Evolutionary conservation across 2,113 vertebrate genomes (phyloP).

Genomic region (Aegypius monachus): DNA sequence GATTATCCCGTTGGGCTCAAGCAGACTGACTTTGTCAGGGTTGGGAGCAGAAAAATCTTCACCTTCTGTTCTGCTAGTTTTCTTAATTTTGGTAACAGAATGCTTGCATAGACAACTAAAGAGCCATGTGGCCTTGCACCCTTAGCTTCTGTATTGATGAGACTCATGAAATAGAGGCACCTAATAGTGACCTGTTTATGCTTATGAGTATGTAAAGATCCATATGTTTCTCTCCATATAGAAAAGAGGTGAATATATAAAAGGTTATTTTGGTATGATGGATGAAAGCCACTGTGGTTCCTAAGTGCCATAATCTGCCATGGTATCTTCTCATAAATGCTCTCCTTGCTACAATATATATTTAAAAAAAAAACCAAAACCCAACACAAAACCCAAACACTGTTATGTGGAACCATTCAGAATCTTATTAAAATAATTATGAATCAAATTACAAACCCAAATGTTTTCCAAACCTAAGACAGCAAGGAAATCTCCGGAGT

Average conservation of each 20-base stretch:
- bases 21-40: background rate
- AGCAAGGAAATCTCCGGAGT: slow-evolving; percentile 7
- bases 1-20: background rate
- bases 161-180: slow-evolving; percentile 11
- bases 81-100: slow-evolving; percentile 50
- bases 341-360: background rate
- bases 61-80: slow-evolving; percentile 4
- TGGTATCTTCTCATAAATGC: background rate
- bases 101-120: background rate
- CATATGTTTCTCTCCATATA: slow-evolving; percentile 21
- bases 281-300: slow-evolving; percentile 39
- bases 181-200: slow-evolving; percentile 59
- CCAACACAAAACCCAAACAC: background rate
- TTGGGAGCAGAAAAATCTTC: background rate
- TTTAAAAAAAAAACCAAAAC: background rate
- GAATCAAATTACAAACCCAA: slow-evolving; percentile 31
- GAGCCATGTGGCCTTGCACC: slow-evolving; percentile 10
- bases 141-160: slow-evolving; percentile 2
- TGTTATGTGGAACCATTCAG: background rate
- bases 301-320: slow-evolving; percentile 8
- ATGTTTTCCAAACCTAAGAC: background rate
- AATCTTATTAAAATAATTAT: slow-evolving; percentile 38
- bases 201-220: slow-evolving; percentile 44
- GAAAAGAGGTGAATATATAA: slow-evolving; percentile 48
- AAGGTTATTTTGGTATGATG: slow-evolving; percentile 33